A percentile compares a stretch with the other conserved stretches of the same genome.
These are phyloP conservation scores for Holacanthus passer DNA, from an alignment of 2,113 vertebrate genomes.

Conservation along the genomic window DNA sequence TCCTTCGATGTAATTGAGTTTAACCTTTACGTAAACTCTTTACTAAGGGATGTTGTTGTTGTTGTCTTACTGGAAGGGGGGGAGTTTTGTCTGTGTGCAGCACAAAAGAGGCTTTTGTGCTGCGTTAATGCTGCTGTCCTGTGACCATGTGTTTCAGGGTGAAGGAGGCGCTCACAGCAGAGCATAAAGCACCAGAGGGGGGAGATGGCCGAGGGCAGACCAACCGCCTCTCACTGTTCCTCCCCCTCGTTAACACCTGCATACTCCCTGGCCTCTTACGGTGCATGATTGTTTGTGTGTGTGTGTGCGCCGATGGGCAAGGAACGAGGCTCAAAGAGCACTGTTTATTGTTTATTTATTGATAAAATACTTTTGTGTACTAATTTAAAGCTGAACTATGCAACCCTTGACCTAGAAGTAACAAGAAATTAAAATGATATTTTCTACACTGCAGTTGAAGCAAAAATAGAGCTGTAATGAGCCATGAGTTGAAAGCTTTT, in stretches of 20 bases:
- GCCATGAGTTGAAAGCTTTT: background rate
- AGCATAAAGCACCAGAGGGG: constrained; percentile 47
- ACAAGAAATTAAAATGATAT: background rate
- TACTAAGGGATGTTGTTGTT: constrained; percentile 55
- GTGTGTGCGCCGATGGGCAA: constrained; percentile 4
- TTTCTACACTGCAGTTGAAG: background rate
- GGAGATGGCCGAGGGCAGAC: constrained; percentile 45
- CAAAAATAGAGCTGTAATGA: background rate
- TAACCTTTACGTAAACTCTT: constrained; percentile 69
- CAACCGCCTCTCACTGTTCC: constrained; percentile 61
- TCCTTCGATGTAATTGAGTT: constrained; percentile 67
- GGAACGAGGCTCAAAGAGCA: background rate
- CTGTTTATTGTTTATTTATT: constrained; percentile 8
- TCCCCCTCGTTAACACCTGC: constrained; percentile 73
- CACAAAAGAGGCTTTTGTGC: constrained; percentile 67
- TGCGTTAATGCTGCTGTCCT: constrained; percentile 63
- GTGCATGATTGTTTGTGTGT: constrained; percentile 58
- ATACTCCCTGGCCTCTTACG: constrained; percentile 67
- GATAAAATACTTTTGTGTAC: constrained; percentile 8
- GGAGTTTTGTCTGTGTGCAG: constrained; percentile 50
- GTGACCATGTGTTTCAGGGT: constrained; percentile 78
- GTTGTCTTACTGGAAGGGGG: constrained; percentile 53
- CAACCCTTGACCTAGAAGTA: constrained; percentile 3
- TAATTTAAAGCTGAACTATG: constrained; percentile 11
- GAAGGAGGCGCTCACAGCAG: constrained; percentile 61